Percentiles rank a stretch among this genome's conserved stretches.
Conservation (phyloP, 1,140 invertebrate species). For the Gonioctena quinquepunctata region DNA sequence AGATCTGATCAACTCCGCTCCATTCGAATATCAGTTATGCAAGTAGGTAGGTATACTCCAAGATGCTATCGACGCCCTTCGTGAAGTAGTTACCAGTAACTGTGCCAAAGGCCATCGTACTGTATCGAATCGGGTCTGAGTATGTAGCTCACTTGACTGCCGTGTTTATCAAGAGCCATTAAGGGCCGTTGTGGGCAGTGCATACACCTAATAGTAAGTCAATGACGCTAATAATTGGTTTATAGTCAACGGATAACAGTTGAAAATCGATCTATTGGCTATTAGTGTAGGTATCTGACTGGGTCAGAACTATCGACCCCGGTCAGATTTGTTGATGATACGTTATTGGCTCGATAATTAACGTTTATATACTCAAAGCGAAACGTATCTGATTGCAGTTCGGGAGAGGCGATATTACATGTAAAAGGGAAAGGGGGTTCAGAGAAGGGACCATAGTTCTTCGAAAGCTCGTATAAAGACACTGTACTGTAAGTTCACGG, state of each 20-base stretch:
- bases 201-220: background rate
- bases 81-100: background rate
- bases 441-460: no score
- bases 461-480: no score
- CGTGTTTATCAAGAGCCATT: background rate
- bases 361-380: no score
- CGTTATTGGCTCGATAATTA: no score
- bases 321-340: background rate
- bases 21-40: background rate
- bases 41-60: background rate
- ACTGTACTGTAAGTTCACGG: no score
- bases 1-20: background rate
- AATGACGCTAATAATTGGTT: background rate
- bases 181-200: background rate
- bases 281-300: background rate
- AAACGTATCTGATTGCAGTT: no score
- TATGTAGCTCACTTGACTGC: background rate
- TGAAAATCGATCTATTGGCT: background rate
- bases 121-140: background rate
- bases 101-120: background rate
- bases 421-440: no score
- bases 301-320: background rate
- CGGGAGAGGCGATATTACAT: no score
- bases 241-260: background rate
- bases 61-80: background rate